Evolutionary conservation across 1,140 invertebrate species (phyloP).

Genomic region (Sesamia nonagrioides): DNA sequence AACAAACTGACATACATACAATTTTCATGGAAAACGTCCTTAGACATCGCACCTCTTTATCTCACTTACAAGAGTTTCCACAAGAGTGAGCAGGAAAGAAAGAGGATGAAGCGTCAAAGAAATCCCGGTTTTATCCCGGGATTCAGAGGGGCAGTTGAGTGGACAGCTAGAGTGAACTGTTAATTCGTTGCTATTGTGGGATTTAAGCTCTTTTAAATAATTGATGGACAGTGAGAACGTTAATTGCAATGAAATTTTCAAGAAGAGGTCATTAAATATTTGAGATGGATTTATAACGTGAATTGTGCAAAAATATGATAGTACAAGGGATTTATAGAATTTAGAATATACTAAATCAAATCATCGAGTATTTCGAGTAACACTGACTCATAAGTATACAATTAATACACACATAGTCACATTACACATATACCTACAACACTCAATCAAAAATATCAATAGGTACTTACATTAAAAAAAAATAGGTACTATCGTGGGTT

Average conservation of each 20-base stretch:
- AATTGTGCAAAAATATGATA: not conserved
- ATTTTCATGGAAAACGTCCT: slow-evolving; percentile 67
- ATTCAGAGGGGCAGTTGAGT: slow-evolving; percentile 60
- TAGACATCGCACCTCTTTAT: slow-evolving; percentile 54
- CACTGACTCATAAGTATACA: too few relatives aligned
- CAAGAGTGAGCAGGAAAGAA: slow-evolving; percentile 50
- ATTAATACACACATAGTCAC: too few relatives aligned
- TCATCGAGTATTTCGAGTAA: not conserved
- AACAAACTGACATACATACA: slow-evolving; percentile 69
- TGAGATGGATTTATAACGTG: not conserved
- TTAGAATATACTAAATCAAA: not conserved
- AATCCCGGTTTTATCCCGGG: slow-evolving; percentile 60
- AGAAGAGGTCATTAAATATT: slow-evolving; percentile 23
- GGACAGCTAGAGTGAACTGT: slow-evolving; percentile 72
- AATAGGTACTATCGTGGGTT: too few relatives aligned
- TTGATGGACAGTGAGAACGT: slow-evolving; percentile 13
- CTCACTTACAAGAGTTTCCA: not conserved
- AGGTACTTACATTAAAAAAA: too few relatives aligned
- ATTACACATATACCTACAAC: too few relatives aligned
- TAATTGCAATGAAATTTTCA: slow-evolving; percentile 45
- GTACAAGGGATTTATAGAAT: not conserved
- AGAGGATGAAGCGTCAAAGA: slow-evolving; percentile 59
- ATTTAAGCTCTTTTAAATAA: slow-evolving; percentile 49
- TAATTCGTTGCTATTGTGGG: slow-evolving; percentile 62
- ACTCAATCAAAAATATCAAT: too few relatives aligned